Base-by-base conservation (phyloP, 2,113 vertebrate genomes). In the Seriola dumerili region DNA sequence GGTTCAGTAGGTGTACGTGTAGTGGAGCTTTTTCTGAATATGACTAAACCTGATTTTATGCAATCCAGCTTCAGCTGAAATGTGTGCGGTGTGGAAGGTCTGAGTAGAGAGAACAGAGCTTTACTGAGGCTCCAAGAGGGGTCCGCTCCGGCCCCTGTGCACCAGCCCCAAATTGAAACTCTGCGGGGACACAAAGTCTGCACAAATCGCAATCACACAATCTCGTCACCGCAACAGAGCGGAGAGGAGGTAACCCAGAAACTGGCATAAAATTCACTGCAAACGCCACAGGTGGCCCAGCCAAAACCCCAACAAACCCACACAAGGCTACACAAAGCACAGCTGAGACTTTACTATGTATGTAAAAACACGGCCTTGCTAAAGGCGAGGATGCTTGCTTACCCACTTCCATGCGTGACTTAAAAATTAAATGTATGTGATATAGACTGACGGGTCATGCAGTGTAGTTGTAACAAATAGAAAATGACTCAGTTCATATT, bases 191-290 rank as follows among this genome's bases (percentile, higher is more conserved):
- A 68, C n/a, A 74, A 54, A 72, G 79, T 69, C 55, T 76, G 66
- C 23, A 75, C 68, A 84, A 82, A 71, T 67, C 38, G 7, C 78
- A 82, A 78, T 88, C 78, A 83, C 52, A 52, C 23, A 72, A 74
- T 76, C 67, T 72, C 57, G 19, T 71, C 40, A 72, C 52, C 9
- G 13, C 59, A 69, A 57, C 29, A 14, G 44, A 32, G 23, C 66
- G 29, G 16, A 21, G 9, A 69, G 42, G 55, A 64, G 29, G 63
- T 50, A 72, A 63, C 38, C 50, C 40, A 57, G 25, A 78, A 83
- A 72, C 54, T 62, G 61, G 44, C 38, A 69, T 72, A 64, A 81
- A 83, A 82, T 83, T 71, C 16, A 52, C 72, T 29, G 50, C 48
- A 61, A 76, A 78, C n/a, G 21, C 80, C 25, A 80, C 72, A 82